Evolutionary conservation across 2,888 invertebrate genomes (phyloP), one percentile per base, ranked within the genome.

Genomic region (Anagyrus pseudococci): DNA sequence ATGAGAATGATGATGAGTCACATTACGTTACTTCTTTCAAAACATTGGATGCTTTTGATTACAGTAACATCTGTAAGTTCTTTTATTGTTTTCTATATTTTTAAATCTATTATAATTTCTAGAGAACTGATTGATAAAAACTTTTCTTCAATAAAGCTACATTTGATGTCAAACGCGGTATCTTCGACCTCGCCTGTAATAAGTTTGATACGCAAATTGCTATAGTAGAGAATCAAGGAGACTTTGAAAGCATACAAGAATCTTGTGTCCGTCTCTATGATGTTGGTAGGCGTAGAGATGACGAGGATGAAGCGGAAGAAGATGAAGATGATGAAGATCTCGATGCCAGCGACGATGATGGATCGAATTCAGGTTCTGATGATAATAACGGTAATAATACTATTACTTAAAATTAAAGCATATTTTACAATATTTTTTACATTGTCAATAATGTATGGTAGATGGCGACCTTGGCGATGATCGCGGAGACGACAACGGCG

Each of bases 1-100:
- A 89, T 71, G 89, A 90, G 68, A 82, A 83, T 55, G 88, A 90
- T 6, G 89, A 90, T 67, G 90, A 90, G 71, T 86, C 87, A 8
- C 15, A 29, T 33, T 49, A 59, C 17, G 37, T 41, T 43, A 93
- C 96, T 37, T 96, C 96, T 70, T 97, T 98, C 81, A 93, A 96
- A 78, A 96, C 97, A 0, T 85, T 98, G 43, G 98, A 98, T 82
- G 91, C 96, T 1, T 89, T 89, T 71, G 96, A 98, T 81, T 99
- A 98, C 81, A 91, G 92, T 23, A 94, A 92, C 74, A 97, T 98
- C 81, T 90, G 92, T 92, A 75, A 82, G 82, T 75, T 41, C 8
- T 37, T 2, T 37, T 54, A 15, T 20, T 55, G 22, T 49, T 15
- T 52, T 40, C 13, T 33, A 10, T 19, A 8, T 43, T 33, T 29